Conservation (phyloP, 2,888 invertebrate genomes). For the Germaria angustata region DNA sequence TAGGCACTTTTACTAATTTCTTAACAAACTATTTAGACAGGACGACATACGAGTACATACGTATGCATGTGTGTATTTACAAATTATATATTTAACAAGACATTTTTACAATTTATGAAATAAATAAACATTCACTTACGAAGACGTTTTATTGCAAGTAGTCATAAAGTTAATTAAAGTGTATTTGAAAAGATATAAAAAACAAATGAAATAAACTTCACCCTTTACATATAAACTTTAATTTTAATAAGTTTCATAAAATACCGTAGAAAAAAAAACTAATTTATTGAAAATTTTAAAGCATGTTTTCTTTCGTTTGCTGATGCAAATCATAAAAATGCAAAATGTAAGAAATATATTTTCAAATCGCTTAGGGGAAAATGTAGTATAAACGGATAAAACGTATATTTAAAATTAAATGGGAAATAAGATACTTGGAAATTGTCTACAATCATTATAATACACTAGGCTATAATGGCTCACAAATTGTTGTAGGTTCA, state of each 20-base stretch:
- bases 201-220: background rate
- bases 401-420: conserved; percentile 16
- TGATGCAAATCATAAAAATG: background rate
- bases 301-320: background rate
- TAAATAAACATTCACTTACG: background rate
- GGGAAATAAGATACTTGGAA: conserved; percentile 7
- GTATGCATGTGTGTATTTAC: background rate
- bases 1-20: background rate
- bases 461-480: conserved; percentile 1
- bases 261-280: background rate
- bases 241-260: conserved; percentile 24
- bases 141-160: background rate
- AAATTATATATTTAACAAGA: background rate
- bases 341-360: background rate
- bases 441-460: too few species aligned
- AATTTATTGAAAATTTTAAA: background rate
- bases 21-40: background rate
- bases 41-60: background rate
- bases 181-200: conserved; percentile 5
- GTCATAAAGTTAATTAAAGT: conserved; percentile 22
- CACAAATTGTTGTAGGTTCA: conserved; percentile 10
- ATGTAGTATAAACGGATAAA: background rate
- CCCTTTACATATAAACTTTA: background rate
- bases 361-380: background rate
- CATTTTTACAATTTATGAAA: background rate